Evolutionary conservation across 2,888 invertebrate genomes (phyloP), one percentile per base, ranked within the genome.

Genomic region (Morinoia aosen): DNA sequence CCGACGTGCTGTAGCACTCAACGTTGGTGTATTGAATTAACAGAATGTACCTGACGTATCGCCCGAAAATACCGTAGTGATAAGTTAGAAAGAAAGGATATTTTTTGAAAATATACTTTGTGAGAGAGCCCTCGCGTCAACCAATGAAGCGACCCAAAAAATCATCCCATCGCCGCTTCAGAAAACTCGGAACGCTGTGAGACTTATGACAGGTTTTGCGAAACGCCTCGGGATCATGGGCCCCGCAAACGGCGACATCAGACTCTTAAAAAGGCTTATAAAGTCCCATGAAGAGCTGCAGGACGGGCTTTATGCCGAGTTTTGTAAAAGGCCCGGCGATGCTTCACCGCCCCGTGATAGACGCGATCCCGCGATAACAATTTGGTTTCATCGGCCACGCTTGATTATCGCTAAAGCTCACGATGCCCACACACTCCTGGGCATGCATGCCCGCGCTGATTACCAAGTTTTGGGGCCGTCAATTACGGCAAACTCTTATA

Each of bases 371-470:
- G 48, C 93, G 93, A 93, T 93, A 57, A 93, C 48, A 93, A 93
- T 93, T 93, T 93, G 93, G 93, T 93, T 93, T 93, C 93, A 93
- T 93, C 93, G 48, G 90, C 93, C 57, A 57, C 57, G 93, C 93
- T 93, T 93, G 57, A 93, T 93, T 93, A 93, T 56, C 93, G 48
- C 93, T 93, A 57, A 93, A 93, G 93, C 93, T 93, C 93, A 93
- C 93, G 93, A 93, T 57, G 33, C 48, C n/a, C n/a, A 33, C 4
- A 39, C 93, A 56, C 93, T 93, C 57, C 93, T 57, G 93, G 57
- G 57, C 93, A n/a, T 93, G 93, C 57, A 93, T 33, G 93, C 57
- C 57, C 33, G 39, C 48, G 16, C 11, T 56, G 33, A 93, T 57
- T 57, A 57, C 93, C 93, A 57, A 25, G 57, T 93, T 93, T 57